Percentiles rank a stretch among this genome's conserved stretches.
phyloP scores from a whole-genome alignment of 2,113 vertebrate genomes.

The Pterophyllum scalare region DNA sequence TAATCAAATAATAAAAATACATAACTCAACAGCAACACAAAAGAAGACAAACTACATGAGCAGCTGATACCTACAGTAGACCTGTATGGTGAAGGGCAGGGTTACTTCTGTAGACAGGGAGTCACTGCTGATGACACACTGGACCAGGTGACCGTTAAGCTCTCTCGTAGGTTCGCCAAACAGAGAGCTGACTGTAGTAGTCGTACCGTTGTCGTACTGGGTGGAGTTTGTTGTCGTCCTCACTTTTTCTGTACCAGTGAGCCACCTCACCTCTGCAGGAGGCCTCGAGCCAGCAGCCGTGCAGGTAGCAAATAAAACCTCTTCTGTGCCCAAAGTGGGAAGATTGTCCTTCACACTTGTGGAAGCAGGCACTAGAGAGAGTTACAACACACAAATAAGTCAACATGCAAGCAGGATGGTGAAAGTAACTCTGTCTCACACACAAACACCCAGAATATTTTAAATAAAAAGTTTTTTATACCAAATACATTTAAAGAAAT shows the following conservation, averaged over 20 bases:
- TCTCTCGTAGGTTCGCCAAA: fast-evolving
- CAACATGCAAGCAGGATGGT: not conserved
- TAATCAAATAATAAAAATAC: not conserved
- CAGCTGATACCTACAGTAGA: not conserved
- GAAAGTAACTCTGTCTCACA: not conserved
- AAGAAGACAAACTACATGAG: not conserved
- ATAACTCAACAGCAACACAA: not conserved
- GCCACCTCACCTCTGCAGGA: too few species aligned
- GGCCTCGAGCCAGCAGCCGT: too few species aligned
- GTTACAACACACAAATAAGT: not conserved
- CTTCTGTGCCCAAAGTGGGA: not conserved
- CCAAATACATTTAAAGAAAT: conserved; percentile 18
- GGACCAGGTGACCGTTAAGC: fast-evolving
- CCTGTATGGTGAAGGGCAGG: not conserved
- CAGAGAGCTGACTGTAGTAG: not conserved
- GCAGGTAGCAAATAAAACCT: not conserved
- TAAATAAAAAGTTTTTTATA: conserved; percentile 8
- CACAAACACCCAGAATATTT: not conserved
- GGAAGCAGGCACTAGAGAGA: not conserved
- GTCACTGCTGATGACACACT: not conserved
- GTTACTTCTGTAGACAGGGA: not conserved
- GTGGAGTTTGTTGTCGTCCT: too few species aligned
- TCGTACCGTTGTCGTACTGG: not conserved
- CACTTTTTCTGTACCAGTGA: too few species aligned
- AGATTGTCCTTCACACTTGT: not conserved